Evolutionary conservation across 2,797 vertebrate species (phyloP), one percentile per base, ranked within the genome.

Genomic region (Gymnothorax reevesii): DNA sequence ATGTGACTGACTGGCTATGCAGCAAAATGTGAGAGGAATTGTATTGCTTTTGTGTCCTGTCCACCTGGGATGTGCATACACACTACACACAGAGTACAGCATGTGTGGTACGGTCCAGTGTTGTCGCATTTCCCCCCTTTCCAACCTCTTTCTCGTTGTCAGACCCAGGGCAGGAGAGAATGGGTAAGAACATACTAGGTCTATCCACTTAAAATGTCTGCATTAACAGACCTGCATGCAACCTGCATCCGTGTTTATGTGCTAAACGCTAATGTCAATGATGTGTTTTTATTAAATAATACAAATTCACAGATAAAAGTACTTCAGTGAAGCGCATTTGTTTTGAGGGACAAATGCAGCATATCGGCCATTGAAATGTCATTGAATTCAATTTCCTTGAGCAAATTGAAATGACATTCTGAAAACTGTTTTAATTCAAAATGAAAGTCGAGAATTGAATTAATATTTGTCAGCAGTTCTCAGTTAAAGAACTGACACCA

Each of bases 141-240:
- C 5, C 52, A 86, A 59, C 87, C 86, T 87, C 92, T 88, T 90
- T 90, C 90, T 87, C 84, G 0, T 90, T 57, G 83, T 90, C 87
- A 59, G 42, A 92, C 49, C 80, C 86, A 86, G 84, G 85, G 83
- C 87, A 79, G 84, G 85, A 87, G 86, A 57, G 17, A 90, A 87
- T 79, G 83, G 77, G 80, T 89, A 88, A 86, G 90, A 66, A 77
- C 75, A 52, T 54, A 27, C 54, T 10, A 79, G 75, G 71, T 10
- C 83, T 25, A 42, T 62, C 75, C 9, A 42, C 33, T 52, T 49
- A 17, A 79, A 8, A 79, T 9, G 17, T 54, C 15, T 54, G 49
- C 7, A 79, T n/a, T 52, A 15, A 79, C 13, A 52, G 49, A 54
- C 49, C 22, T 54, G 75, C 75, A 79, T 79, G 20, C 49, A 52